Evolutionary conservation across 1,140 invertebrate genomes (phyloP).

Genomic region (Brachionus paranguensis): DNA sequence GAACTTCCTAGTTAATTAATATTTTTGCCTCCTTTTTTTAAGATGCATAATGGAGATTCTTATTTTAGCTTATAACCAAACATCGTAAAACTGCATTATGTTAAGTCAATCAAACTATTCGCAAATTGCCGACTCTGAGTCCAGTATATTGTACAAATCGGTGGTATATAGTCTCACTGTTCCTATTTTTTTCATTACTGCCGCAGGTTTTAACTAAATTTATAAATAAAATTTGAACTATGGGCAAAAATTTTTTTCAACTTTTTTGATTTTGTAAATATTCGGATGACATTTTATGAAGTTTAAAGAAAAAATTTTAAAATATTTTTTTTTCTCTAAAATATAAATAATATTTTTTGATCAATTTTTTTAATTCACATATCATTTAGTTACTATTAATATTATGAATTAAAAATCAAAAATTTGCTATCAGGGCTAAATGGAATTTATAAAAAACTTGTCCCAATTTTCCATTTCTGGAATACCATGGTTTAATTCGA

Average conservation of each 20-base stretch:
- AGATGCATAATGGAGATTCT: not conserved
- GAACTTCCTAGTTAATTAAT: not conserved
- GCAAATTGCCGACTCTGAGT: not conserved
- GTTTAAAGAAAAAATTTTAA: not conserved
- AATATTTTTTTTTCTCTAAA: not conserved
- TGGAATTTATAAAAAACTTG: too few species aligned
- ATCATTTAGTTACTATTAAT: too few species aligned
- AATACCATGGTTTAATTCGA: too few species aligned
- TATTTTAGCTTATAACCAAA: not conserved
- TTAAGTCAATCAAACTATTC: not conserved
- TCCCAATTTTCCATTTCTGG: too few species aligned
- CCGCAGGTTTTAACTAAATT: not conserved
- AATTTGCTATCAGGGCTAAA: too few species aligned
- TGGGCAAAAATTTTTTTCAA: too few species aligned
- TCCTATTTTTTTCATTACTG: constrained; percentile 30
- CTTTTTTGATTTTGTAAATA: too few species aligned
- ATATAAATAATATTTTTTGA: not conserved
- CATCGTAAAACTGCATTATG: not conserved
- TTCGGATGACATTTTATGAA: not conserved
- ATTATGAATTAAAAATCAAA: too few species aligned
- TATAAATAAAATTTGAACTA: not conserved
- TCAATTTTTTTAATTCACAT: not conserved
- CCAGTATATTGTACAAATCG: not conserved
- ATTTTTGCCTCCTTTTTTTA: not conserved
- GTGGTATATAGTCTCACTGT: constrained; percentile 16